Percentiles rank a stretch among this genome's conserved stretches.
phyloP scores from a whole-genome alignment of 2,797 vertebrate species.

The Acrocephalus scirpaceus region DNA sequence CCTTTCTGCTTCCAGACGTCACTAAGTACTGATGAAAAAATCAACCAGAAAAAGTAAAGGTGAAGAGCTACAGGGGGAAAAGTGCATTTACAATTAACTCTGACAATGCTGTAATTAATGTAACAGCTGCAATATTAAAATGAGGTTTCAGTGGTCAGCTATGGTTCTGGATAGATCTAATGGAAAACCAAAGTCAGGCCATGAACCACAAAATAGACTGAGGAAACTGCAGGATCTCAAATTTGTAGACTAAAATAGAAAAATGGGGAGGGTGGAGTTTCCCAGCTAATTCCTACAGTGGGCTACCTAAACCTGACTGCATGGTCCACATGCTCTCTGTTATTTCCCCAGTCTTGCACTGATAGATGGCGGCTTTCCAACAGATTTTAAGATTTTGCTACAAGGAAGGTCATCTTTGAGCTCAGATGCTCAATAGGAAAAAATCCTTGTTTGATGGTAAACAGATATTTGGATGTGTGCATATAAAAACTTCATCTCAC shows the following conservation, averaged over 20 bases:
- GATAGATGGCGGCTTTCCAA: background rate
- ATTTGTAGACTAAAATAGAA: background rate
- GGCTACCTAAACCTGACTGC: background rate
- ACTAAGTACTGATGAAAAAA: background rate
- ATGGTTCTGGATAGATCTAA: background rate
- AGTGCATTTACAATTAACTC: background rate
- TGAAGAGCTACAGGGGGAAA: background rate
- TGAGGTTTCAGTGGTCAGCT: background rate
- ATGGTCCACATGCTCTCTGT: background rate
- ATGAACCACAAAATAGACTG: background rate
- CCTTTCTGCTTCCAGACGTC: background rate
- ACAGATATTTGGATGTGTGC: constrained; percentile 10
- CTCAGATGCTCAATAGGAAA: background rate
- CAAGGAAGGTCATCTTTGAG: background rate
- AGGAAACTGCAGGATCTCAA: background rate
- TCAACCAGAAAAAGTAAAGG: background rate
- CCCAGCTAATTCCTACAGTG: background rate
- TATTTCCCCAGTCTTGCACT: background rate
- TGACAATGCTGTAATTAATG: background rate
- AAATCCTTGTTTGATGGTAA: constrained; percentile 39
- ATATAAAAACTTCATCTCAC: background rate
- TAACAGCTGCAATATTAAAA: background rate
- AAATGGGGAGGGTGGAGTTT: background rate
- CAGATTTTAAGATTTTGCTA: background rate
- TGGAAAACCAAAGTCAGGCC: background rate